phyloP scores from a whole-genome alignment of 1,140 invertebrate genomes.

The Saccostrea glomerata region DNA sequence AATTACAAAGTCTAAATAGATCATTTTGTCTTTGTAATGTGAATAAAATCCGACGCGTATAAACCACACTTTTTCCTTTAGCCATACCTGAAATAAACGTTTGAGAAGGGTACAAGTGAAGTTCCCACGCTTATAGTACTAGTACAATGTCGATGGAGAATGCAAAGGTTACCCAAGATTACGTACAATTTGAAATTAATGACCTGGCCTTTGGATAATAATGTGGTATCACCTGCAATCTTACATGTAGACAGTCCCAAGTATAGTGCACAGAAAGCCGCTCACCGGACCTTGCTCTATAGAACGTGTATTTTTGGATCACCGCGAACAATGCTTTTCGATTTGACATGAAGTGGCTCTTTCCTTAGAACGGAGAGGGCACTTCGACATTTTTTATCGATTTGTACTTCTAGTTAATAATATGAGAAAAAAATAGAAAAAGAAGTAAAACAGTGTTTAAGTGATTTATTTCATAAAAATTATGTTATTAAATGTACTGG shows the following conservation, averaged over 20 bases:
- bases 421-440: slow-evolving; percentile 1
- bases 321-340: slow-evolving; percentile 9
- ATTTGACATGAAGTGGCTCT: slow-evolving; percentile 18
- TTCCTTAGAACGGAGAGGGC: not conserved
- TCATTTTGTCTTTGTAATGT: too few species aligned
- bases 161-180: not conserved
- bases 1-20: too few species aligned
- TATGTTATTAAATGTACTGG: not conserved
- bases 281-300: not conserved
- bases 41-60: too few species aligned
- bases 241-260: not conserved
- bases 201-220: not conserved
- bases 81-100: not conserved
- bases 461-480: not conserved
- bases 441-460: not conserved
- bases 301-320: slow-evolving; percentile 20
- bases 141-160: not conserved
- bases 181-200: slow-evolving; percentile 19
- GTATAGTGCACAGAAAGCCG: not conserved
- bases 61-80: not conserved
- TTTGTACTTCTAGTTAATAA: slow-evolving; percentile 8
- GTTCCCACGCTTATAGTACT: not conserved
- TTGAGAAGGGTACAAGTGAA: not conserved
- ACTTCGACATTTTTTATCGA: slow-evolving; percentile 12
- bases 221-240: not conserved